Conservation (phyloP, 2,113 vertebrate genomes). For the Lycaon pictus region DNA sequence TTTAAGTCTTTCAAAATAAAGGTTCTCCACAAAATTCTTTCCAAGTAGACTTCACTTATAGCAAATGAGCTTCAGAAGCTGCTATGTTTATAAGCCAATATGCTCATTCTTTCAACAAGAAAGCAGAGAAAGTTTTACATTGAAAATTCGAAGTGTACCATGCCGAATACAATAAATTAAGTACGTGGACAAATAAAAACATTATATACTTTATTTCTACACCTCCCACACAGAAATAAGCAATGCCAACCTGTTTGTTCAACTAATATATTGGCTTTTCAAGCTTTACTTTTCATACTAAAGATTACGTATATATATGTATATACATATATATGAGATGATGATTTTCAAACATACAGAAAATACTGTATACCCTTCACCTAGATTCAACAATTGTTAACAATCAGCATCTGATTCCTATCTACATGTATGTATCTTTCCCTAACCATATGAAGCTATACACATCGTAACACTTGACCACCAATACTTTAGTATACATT, state of each 20-base stretch:
- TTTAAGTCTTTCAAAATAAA: slow-evolving; percentile 31
- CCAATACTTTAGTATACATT: not conserved
- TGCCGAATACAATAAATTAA: slow-evolving; percentile 46
- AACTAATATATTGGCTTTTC: not conserved
- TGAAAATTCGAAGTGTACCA: slow-evolving; percentile 34
- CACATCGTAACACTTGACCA: not conserved
- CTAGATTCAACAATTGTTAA: not conserved
- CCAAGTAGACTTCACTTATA: slow-evolving; percentile 35
- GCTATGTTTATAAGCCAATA: slow-evolving; percentile 21
- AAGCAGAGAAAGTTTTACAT: slow-evolving; percentile 29
- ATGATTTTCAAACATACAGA: slow-evolving; percentile 30
- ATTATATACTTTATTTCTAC: not conserved
- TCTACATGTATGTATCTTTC: not conserved
- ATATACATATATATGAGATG: not conserved
- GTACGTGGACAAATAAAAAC: not conserved
- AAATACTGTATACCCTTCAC: not conserved
- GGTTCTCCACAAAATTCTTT: slow-evolving; percentile 40
- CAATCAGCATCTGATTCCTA: not conserved
- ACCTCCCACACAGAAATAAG: slow-evolving; percentile 29
- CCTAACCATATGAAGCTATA: not conserved
- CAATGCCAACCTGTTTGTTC: not conserved
- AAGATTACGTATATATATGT: not conserved
- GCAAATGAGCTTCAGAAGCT: slow-evolving; percentile 31
- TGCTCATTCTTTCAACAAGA: slow-evolving; percentile 5
- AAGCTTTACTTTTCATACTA: slow-evolving; percentile 39